Evolutionary conservation across 2,888 invertebrate species (phyloP).

Genomic region (Leucophora obtusa): DNA sequence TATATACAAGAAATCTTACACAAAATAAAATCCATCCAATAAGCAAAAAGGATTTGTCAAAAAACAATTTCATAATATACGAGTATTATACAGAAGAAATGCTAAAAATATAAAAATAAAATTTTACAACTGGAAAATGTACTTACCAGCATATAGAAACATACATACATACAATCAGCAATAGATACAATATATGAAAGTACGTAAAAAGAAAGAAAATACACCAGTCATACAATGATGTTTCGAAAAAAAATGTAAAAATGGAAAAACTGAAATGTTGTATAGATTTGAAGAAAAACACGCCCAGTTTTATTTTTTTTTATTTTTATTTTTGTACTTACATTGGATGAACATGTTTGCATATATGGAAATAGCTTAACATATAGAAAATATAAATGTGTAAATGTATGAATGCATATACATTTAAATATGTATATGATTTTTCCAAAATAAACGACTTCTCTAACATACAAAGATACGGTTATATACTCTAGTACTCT

Average conservation of each 20-base stretch:
- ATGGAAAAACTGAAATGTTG: conserved; percentile 11
- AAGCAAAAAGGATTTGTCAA: conserved; percentile 62
- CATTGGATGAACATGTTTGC: conserved; percentile 65
- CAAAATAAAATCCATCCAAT: conserved; percentile 53
- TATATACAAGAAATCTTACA: conserved; percentile 25
- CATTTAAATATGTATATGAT: conserved; percentile 23
- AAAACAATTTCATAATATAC: conserved; percentile 42
- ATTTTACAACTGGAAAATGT: conserved; percentile 32
- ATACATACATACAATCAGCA: background rate
- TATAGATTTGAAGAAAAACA: conserved; percentile 45
- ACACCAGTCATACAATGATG: conserved; percentile 59
- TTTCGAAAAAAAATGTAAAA: conserved; percentile 32
- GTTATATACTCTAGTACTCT: background rate
- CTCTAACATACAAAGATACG: background rate
- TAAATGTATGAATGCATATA: background rate
- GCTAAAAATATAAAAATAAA: conserved; percentile 6
- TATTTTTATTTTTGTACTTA: conserved; percentile 24
- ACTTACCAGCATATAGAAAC: conserved; percentile 18
- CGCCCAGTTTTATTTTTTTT: conserved; percentile 55
- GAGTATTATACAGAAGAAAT: conserved; percentile 20
- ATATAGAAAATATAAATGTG: conserved; percentile 31
- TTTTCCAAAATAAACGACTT: conserved; percentile 1
- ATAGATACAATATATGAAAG: conserved; percentile 3
- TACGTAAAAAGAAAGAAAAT: conserved; percentile 41
- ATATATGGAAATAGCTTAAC: conserved; percentile 68